A percentile compares a stretch with the other conserved stretches of the same genome.
phyloP scores from a whole-genome alignment of 2,888 invertebrate genomes.

The Petrolisthes cinctipes region DNA sequence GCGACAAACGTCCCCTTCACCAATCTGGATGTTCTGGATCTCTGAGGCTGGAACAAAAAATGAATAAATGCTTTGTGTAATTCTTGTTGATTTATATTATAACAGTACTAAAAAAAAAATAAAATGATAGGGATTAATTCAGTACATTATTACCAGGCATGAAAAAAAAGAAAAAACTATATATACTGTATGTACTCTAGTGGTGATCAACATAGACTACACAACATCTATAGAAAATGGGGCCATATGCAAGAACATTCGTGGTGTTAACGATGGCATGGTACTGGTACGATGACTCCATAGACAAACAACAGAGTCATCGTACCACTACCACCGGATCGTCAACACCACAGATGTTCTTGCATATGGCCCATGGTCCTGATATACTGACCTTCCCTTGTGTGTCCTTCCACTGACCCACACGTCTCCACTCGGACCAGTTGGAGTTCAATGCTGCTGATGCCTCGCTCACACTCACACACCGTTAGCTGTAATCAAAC shows the following conservation, averaged over 20 bases:
- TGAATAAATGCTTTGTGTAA: not conserved
- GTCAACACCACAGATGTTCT: too few species aligned
- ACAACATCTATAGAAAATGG: too few species aligned
- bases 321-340: too few species aligned
- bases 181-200: too few species aligned
- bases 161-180: not conserved
- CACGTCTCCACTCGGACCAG: conserved; percentile 95
- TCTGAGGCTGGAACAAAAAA: conserved; percentile 80
- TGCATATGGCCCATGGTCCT: too few species aligned
- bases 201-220: not conserved
- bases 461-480: conserved; percentile 83
- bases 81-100: not conserved
- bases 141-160: not conserved
- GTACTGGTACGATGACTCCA: too few species aligned
- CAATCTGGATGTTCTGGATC: conserved; percentile 97
- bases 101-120: not conserved
- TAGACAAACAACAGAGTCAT: too few species aligned
- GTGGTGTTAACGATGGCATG: too few species aligned
- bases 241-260: too few species aligned
- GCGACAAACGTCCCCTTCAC: conserved; percentile 89
- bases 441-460: conserved; percentile 94
- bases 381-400: conserved; percentile 81
- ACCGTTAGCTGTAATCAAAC: conserved; percentile 76
- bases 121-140: too few species aligned
- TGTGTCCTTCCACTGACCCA: conserved; percentile 91